A percentile compares a stretch with the other conserved stretches of the same genome.
These are phyloP conservation scores for Notodonta ziczac DNA, from an alignment of 2,888 invertebrate species.

Conservation along the genomic window DNA sequence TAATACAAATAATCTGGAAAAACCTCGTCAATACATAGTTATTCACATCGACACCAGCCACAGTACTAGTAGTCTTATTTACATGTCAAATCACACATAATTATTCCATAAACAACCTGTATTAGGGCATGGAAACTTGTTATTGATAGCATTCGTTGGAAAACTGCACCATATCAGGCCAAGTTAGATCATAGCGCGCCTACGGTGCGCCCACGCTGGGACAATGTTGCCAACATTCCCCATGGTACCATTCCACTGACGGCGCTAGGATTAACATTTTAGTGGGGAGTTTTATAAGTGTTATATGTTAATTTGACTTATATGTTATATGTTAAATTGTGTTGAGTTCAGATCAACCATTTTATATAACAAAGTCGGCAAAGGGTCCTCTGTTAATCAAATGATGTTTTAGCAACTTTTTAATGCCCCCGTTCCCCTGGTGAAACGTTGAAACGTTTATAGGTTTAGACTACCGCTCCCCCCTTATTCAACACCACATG, in stretches of 20 bases:
- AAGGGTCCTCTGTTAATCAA: no score
- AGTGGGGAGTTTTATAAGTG: neutral
- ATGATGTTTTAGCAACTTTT: no score
- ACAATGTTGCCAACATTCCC: constrained; percentile 3
- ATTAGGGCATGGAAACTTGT: constrained; percentile 3
- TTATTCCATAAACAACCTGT: neutral
- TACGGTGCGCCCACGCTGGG: neutral
- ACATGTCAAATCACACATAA: constrained; percentile 3
- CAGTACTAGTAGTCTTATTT: neutral
- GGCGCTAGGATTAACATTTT: neutral
- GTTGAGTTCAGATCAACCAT: no score
- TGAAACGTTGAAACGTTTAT: no score
- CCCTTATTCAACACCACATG: no score
- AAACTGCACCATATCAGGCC: constrained; percentile 6
- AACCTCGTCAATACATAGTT: no score
- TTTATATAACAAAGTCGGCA: no score
- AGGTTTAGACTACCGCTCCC: no score
- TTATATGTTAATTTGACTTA: neutral
- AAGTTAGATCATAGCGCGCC: constrained; percentile 2
- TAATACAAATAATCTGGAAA: no score
- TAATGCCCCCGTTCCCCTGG: no score
- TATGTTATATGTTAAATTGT: neutral
- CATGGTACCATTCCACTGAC: neutral
- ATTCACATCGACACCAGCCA: neutral
- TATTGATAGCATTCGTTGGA: constrained; percentile 1